These are phyloP conservation scores for Fundulus diaphanus DNA, from an alignment of 2,797 vertebrate species.

Conservation along the genomic window DNA sequence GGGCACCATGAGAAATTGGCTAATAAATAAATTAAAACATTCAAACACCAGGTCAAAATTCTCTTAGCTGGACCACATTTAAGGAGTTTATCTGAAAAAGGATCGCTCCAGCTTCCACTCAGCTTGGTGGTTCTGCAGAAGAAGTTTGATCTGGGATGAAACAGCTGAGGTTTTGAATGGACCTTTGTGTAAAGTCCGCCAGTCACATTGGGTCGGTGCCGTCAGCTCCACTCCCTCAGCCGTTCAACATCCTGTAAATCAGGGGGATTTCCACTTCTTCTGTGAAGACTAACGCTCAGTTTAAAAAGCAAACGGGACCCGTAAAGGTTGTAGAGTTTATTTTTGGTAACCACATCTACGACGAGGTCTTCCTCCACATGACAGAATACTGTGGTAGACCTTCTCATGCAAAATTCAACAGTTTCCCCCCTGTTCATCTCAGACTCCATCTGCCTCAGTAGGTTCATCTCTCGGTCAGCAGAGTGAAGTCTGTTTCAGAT, in stretches of 20 bases:
- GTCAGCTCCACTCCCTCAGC: slow-evolving; percentile 11
- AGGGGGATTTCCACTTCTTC: slow-evolving; percentile 59
- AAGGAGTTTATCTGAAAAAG: background rate
- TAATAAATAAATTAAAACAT: background rate
- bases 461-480: slow-evolving; percentile 54
- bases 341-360: slow-evolving; percentile 21
- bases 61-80: background rate
- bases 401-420: slow-evolving; percentile 56
- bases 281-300: background rate
- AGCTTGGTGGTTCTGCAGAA: background rate
- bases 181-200: slow-evolving; percentile 17
- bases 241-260: slow-evolving; percentile 42
- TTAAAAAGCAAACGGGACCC: slow-evolving; percentile 5
- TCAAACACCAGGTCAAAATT: background rate
- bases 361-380: slow-evolving; percentile 17
- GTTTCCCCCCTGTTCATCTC: slow-evolving; percentile 27
- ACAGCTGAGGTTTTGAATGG: slow-evolving; percentile 21
- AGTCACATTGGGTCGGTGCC: slow-evolving; percentile 9
- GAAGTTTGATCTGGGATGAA: background rate
- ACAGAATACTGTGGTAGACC: slow-evolving; percentile 17
- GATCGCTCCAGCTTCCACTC: background rate
- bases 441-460: slow-evolving; percentile 43
- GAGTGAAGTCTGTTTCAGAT: background rate
- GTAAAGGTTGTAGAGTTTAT: slow-evolving; percentile 12
- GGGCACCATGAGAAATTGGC: background rate